Percentiles rank a stretch among this genome's conserved stretches.
Evolutionary conservation across 1,140 invertebrate species (phyloP).

Genomic region (Zaprionus capensis): DNA sequence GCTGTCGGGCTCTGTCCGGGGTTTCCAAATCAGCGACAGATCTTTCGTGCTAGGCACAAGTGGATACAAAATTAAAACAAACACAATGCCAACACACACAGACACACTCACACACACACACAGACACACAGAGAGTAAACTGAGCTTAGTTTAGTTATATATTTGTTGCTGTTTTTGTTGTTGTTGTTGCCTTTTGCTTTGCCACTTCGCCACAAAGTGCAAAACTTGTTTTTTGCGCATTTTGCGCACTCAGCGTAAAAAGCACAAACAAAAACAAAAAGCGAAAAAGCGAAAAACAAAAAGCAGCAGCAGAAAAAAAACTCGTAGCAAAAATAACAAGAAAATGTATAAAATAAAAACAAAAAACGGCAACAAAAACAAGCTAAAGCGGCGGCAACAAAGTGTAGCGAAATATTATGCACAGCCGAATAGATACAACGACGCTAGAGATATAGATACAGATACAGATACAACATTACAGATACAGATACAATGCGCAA

Average conservation of each 20-base stretch:
- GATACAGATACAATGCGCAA: no score
- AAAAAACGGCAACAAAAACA: constrained; percentile 34
- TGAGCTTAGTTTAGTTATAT: constrained; percentile 38
- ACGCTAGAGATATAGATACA: constrained; percentile 30
- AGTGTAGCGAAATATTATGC: constrained; percentile 46
- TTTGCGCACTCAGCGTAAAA: constrained; percentile 80
- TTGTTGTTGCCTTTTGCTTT: constrained; percentile 21
- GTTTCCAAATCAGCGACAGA: constrained; percentile 51
- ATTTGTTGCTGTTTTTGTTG: constrained; percentile 10
- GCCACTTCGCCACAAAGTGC: constrained; percentile 66
- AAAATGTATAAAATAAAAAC: constrained; percentile 21
- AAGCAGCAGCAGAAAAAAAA: constrained; percentile 49
- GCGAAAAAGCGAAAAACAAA: constrained; percentile 44
- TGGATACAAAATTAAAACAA: constrained; percentile 80
- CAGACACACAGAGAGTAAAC: constrained; percentile 39
- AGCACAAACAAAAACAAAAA: constrained; percentile 51
- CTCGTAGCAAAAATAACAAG: constrained; percentile 49
- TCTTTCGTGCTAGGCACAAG: constrained; percentile 80
- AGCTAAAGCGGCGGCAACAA: constrained; percentile 29
- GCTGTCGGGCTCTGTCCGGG: constrained; percentile 27
- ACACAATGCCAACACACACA: constrained; percentile 50
- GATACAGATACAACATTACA: constrained; percentile 1
- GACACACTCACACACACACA: constrained; percentile 39
- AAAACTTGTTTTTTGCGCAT: constrained; percentile 82
- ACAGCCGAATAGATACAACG: constrained; percentile 43